phyloP scores from a whole-genome alignment of 2,113 vertebrate species.

The Dipodomys ordii region DNA sequence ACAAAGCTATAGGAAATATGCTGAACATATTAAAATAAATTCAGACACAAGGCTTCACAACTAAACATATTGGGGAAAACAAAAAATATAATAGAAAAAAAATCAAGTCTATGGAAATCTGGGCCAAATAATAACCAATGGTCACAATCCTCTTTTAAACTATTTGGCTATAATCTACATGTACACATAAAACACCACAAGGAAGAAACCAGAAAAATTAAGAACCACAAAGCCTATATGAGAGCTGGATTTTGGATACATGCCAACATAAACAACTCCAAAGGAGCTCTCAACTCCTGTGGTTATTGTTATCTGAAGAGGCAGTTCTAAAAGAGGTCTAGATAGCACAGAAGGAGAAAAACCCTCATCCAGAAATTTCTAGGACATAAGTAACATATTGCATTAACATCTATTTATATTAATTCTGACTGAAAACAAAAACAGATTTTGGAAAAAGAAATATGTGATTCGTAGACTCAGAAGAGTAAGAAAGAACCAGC shows the following conservation, averaged over 20 bases:
- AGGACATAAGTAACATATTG: not conserved
- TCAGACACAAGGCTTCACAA: not conserved
- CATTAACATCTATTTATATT: not conserved
- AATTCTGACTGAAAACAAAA: conserved; percentile 23
- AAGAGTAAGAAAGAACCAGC: not conserved
- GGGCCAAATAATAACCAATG: not conserved
- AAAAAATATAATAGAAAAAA: conserved; percentile 17
- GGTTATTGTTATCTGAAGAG: conserved; percentile 35
- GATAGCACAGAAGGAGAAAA: conserved; percentile 28
- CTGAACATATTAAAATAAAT: conserved; percentile 51
- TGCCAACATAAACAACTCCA: conserved; percentile 51
- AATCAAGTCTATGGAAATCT: not conserved
- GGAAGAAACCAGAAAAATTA: conserved; percentile 38
- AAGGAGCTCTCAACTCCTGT: conserved; percentile 5
- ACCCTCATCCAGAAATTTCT: conserved; percentile 5
- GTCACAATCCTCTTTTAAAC: not conserved
- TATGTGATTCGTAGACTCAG: not conserved
- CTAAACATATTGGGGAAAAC: not conserved
- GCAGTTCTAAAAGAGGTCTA: conserved; percentile 18
- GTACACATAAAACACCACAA: not conserved
- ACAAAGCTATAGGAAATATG: not conserved
- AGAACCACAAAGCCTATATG: not conserved
- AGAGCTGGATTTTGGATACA: conserved; percentile 40
- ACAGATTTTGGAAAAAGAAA: not conserved
- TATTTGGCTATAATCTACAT: not conserved